A percentile compares a stretch with the other conserved stretches of the same genome.
Conservation (phyloP, 1,140 invertebrate species). For the Bradynema listronoti region DNA sequence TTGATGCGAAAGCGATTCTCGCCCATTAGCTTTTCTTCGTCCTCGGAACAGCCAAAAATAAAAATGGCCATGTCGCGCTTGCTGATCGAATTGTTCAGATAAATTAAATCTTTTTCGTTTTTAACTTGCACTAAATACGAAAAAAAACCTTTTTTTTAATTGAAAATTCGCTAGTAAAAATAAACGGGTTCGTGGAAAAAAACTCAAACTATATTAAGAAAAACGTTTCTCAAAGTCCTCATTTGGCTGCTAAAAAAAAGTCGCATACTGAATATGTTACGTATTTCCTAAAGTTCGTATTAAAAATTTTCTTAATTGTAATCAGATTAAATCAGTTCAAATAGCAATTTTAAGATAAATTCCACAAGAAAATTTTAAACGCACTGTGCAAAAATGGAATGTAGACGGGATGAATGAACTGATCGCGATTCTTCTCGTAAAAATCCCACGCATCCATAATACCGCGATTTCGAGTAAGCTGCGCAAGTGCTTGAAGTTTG, state of each 20-base stretch:
- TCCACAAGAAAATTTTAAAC: conserved; percentile 1
- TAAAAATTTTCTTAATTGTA: no score
- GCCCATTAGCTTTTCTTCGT: conserved; percentile 29
- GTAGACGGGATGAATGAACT: conserved; percentile 69
- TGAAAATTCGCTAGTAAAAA: no score
- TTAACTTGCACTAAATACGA: no score
- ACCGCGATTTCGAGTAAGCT: conserved; percentile 44
- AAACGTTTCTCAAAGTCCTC: no score
- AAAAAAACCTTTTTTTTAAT: no score
- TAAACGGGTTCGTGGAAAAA: no score
- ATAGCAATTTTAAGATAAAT: no score
- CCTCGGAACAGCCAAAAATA: conserved; percentile 40
- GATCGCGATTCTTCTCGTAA: conserved; percentile 68
- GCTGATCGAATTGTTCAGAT: conserved; percentile 35
- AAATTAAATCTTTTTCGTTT: conserved; percentile 17
- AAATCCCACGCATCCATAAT: conserved; percentile 64
- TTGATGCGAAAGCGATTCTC: conserved; percentile 15
- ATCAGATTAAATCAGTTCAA: no score
- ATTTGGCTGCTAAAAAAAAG: no score
- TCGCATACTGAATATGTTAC: background rate
- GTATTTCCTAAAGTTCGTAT: background rate
- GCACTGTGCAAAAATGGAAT: conserved; percentile 68
- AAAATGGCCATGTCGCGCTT: conserved; percentile 41
- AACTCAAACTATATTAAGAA: no score
- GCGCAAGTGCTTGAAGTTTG: conserved; percentile 14